A percentile compares a stretch with the other conserved stretches of the same genome.
Evolutionary conservation across 2,797 vertebrate species (phyloP).

Genomic region (Myotis pilosus): DNA sequence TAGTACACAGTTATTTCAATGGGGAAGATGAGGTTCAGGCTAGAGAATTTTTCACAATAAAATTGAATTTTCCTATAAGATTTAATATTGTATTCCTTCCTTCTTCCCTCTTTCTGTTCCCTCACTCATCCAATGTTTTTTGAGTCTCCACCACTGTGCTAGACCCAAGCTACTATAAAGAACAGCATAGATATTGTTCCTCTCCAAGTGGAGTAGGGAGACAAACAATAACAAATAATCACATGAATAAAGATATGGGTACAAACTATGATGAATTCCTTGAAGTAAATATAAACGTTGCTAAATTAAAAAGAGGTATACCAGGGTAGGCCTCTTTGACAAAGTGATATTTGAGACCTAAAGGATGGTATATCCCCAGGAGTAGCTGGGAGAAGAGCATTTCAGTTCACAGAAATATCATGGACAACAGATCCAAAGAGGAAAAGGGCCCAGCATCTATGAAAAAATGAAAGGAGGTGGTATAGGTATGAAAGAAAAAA

Average conservation of each 20-base stretch:
- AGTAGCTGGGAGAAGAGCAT: background rate
- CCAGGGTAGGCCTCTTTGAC: background rate
- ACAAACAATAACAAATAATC: background rate
- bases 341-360: background rate
- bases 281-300: conserved; percentile 1
- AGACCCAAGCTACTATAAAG: background rate
- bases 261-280: background rate
- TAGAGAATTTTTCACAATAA: background rate
- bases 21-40: background rate
- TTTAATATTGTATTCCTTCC: conserved; percentile 15
- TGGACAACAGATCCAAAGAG: background rate
- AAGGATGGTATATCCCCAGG: background rate
- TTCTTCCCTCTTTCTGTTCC: background rate
- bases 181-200: background rate
- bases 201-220: background rate
- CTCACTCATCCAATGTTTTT: background rate
- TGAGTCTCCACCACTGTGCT: background rate
- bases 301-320: background rate
- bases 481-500: too few relatives aligned
- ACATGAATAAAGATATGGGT: background rate
- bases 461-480: background rate
- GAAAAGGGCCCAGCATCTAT: background rate
- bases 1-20: background rate
- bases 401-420: background rate
- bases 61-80: background rate